Conservation (phyloP, 2,797 vertebrate species). For the Dicrostonyx torquatus region DNA sequence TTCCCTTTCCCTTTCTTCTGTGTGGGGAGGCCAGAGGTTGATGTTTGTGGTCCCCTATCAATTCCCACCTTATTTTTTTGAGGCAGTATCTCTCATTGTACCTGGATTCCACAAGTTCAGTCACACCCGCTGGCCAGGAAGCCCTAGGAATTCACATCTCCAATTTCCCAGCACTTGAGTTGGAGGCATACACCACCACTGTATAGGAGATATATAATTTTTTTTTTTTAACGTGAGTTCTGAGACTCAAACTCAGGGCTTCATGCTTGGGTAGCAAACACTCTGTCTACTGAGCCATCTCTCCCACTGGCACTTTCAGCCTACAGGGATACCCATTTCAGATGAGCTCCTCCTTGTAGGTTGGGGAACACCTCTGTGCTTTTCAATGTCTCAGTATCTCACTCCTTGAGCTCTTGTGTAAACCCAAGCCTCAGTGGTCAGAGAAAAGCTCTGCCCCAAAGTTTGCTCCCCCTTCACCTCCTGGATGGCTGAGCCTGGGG, state of each 20-base stretch:
- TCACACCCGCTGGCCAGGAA: neutral
- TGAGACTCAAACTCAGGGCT: neutral
- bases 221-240: neutral
- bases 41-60: neutral
- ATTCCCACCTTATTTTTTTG: neutral
- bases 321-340: neutral
- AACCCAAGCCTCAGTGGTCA: neutral
- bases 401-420: neutral
- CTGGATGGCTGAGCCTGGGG: neutral
- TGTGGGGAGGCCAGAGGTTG: neutral
- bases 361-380: neutral
- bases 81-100: neutral
- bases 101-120: neutral
- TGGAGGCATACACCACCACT: too few species aligned
- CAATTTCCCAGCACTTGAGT: neutral
- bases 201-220: neutral
- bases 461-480: neutral
- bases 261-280: neutral
- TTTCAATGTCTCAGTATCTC: neutral
- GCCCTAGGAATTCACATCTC: neutral
- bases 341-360: neutral
- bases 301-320: neutral
- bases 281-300: neutral
- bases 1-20: neutral
- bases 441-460: neutral